Base-by-base conservation (phyloP, 2,797 vertebrate species). In the Crocidura indochinensis region DNA sequence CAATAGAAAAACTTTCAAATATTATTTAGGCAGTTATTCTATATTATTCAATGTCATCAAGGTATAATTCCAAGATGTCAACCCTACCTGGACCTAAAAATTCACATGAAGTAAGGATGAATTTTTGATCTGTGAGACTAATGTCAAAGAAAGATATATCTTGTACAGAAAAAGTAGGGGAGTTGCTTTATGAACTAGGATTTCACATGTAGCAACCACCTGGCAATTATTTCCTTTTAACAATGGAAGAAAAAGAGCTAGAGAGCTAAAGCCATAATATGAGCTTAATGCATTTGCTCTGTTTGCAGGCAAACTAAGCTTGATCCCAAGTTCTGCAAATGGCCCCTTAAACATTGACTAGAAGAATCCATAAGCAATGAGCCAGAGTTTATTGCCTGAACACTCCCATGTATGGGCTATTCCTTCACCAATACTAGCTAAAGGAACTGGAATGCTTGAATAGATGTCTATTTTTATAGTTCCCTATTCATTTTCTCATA, bases 1-100 rank as follows among this genome's bases (percentile, higher is more conserved):
- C 22, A 62, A 53, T 2, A 53, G 53, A 80, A 88, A 93, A 69
- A 89, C 19, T 74, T 84, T 64, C 29, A 90, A 75, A 73, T 72
- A n/a, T 19, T 76, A 85, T 46, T 27, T 6, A 72, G 29, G 49
- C 64, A 65, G 73, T 64, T 38, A 38, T 38, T 38, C 38, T 38
- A 38, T 38, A 38, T 38, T 38, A 38, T 38, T 38, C 38, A 9
- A 72, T 2, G 53, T 20, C 1, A 24, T 31, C 11, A 71, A 78
- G 46, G 17, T 11, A 47, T 80, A 74, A 74, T 87, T 62, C 8
- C 56, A 60, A 60, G 56, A 20, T 60, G 56, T 89, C 31, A 91
- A 72, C 19, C 8, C 68, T n/a, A 51, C 27, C 73, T 46, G 86
- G 47, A 78, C 4, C 17, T 44, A 7, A 86, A 53, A 64, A 10